Percentiles rank a stretch among this genome's conserved stretches.
phyloP scores from a whole-genome alignment of 2,888 invertebrate species.

The Sarcophaga variegata region DNA sequence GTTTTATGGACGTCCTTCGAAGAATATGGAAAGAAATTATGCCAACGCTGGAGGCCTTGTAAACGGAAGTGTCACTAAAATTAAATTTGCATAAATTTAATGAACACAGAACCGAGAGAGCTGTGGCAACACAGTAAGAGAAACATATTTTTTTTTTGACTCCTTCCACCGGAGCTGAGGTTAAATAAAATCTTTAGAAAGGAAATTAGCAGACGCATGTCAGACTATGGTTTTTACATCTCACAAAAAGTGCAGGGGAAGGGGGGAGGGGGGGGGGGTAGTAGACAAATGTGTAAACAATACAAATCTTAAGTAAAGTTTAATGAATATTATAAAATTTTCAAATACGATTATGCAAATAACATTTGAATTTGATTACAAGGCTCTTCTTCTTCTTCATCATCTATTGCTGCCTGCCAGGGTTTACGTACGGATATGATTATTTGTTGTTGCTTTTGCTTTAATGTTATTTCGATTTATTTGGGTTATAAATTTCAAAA shows the following conservation, averaged over 20 bases:
- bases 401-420: neutral
- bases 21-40: conserved; percentile 54
- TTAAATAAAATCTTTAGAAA: conserved; percentile 66
- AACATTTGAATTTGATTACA: conserved; percentile 1
- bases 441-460: too few species aligned
- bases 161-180: conserved; percentile 40
- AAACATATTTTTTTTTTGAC: conserved; percentile 54
- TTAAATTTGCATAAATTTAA: conserved; percentile 68
- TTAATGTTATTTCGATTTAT: neutral
- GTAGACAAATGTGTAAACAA: conserved; percentile 30
- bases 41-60: conserved; percentile 60
- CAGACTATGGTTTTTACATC: neutral
- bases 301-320: conserved; percentile 68
- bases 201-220: conserved; percentile 60
- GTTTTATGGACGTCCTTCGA: neutral
- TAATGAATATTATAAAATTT: conserved; percentile 69
- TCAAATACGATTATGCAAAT: conserved; percentile 69
- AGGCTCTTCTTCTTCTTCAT: neutral
- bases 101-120: neutral
- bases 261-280: neutral
- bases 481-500: neutral
- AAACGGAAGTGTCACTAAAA: conserved; percentile 69
- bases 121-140: neutral
- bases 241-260: neutral
- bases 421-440: too few species aligned